A percentile compares a stretch with the other conserved stretches of the same genome.
phyloP scores from a whole-genome alignment of 2,888 invertebrate genomes.

The Lepidocyrtoides sp. region DNA sequence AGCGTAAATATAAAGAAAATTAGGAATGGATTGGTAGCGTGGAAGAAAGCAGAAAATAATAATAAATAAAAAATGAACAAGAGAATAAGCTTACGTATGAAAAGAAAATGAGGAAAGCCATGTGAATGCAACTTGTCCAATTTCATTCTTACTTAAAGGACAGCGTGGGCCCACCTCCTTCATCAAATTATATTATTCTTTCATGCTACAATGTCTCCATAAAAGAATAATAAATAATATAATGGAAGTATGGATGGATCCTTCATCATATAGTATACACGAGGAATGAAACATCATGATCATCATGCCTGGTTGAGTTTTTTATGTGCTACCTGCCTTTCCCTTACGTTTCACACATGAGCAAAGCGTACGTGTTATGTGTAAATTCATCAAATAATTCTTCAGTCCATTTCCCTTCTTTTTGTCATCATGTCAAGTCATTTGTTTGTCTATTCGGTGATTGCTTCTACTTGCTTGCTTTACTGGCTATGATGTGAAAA shows the following conservation, averaged over 20 bases:
- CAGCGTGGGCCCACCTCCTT: conserved; percentile 80
- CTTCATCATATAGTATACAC: conserved; percentile 41
- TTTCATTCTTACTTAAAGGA: conserved; percentile 76
- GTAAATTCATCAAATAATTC: conserved; percentile 71
- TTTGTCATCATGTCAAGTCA: conserved; percentile 79
- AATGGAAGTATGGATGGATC: conserved; percentile 39
- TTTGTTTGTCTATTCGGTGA: conserved; percentile 72
- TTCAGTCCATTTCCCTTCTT: conserved; percentile 83
- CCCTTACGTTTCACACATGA: conserved; percentile 36
- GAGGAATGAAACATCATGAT: conserved; percentile 60
- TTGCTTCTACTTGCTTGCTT: conserved; percentile 28
- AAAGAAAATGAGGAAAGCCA: conserved; percentile 67
- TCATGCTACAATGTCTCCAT: conserved; percentile 80
- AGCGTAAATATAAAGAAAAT: conserved; percentile 47
- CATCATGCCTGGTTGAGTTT: conserved; percentile 74
- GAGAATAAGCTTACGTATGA: conserved; percentile 28
- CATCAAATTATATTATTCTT: conserved; percentile 83
- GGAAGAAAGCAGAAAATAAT: conserved; percentile 29
- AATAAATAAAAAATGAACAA: conserved; percentile 56
- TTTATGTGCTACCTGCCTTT: neutral
- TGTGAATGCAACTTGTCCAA: conserved; percentile 78
- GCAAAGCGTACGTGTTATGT: conserved; percentile 31
- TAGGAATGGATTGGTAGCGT: conserved; percentile 25
- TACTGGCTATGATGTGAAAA: conserved; percentile 39
- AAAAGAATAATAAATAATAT: conserved; percentile 61